Base-by-base conservation (phyloP, 2,113 vertebrate genomes). In the Centropus unirufus region DNA sequence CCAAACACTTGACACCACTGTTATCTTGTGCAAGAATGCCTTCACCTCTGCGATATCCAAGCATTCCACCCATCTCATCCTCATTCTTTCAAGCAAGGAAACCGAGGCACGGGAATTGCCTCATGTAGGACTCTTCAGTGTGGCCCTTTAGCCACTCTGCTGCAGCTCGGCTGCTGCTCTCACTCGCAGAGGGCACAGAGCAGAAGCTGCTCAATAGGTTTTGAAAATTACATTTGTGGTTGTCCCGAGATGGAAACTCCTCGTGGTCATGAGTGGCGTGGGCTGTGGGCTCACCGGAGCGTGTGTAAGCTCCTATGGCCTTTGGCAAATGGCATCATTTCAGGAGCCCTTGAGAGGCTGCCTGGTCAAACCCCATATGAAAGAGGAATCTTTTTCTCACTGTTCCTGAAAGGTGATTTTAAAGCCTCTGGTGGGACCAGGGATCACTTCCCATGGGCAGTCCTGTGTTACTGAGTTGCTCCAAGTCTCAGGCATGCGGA, bases 271-370 rank as follows among this genome's bases (percentile, higher is more conserved):
- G 13, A 11, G 6, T 9, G 0, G 11, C 72, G 2, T 6, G 24
- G 6, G 26, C 74, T 4, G 3, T 2, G 19, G 51, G 36, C 9
- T 8, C 3, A 15, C 20, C 2, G 22, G 55, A 14, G 30, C 44
- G 24, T 4, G 34, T 23, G 69, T n/a, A 4, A 9, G 20, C 57
- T 49, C 23, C 47, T 8, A 12, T 1, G 6, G 42, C 16, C 69
- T 8, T 6, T 8, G 63, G 36, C 2, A 7, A 68, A 64, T 0
- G 0, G 6, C 21, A 2, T 9, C 8, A 0, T 18, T 17, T 24
- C 19, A 30, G 42, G 21, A 51, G 9, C 34, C 67, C 24, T 10
- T 27, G 23, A 46, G 55, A 66, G 20, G 26, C 34, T 40, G 24
- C 30, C 36, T 9, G 46, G 14, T 26, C 68, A 40, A 3, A 7